phyloP scores from a whole-genome alignment of 2,888 invertebrate species.

The Drosophila greeni region DNA sequence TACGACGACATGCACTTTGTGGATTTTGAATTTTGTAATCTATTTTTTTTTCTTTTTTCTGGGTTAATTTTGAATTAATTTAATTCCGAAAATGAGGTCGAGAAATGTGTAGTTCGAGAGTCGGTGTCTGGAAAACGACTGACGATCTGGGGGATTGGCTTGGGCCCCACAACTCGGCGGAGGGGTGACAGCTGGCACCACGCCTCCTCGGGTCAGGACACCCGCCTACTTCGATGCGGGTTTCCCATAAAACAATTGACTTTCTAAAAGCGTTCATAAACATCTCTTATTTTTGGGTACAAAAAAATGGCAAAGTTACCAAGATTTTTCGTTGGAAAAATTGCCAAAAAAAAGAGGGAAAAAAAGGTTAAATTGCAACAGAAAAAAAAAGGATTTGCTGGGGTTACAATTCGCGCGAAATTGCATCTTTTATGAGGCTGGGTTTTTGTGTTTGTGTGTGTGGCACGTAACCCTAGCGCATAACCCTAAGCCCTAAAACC shows the following conservation, averaged over 20 bases:
- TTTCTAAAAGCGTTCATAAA: conserved; percentile 57
- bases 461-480: conserved; percentile 32
- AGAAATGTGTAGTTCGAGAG: conserved; percentile 3
- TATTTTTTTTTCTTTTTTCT: not conserved
- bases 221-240: conserved; percentile 7
- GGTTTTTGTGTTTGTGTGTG: too few species aligned
- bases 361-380: conserved; percentile 47
- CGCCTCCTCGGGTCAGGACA: not conserved
- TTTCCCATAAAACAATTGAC: conserved; percentile 67
- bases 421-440: conserved; percentile 55
- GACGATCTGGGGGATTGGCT: not conserved
- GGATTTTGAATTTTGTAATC: not conserved
- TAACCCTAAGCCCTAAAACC: conserved; percentile 49
- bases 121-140: conserved; percentile 20
- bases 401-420: conserved; percentile 61
- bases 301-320: conserved; percentile 45
- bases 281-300: not conserved
- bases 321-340: conserved; percentile 30
- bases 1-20: not conserved
- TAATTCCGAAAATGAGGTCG: not conserved
- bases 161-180: not conserved
- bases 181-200: not conserved
- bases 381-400: conserved; percentile 62
- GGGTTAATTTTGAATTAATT: not conserved
- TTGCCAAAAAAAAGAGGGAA: too few species aligned